Base-by-base conservation (phyloP, 2,888 invertebrate genomes). In the Abrostola tripartita region DNA sequence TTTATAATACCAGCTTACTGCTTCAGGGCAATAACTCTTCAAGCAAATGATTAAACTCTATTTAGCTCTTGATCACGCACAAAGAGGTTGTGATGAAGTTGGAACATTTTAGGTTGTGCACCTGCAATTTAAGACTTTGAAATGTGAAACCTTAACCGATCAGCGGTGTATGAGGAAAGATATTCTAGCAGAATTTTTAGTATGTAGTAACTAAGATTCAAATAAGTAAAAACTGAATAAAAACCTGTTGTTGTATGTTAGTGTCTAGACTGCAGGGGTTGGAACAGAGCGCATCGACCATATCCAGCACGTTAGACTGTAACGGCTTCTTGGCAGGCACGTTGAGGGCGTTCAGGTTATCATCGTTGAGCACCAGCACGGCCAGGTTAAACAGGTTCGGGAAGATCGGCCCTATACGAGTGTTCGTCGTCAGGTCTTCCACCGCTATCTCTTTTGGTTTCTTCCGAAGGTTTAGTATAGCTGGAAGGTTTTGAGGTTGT, bases 341-440 rank as follows among this genome's bases (percentile, higher is more conserved):
- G 54, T 94, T 93, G n/a, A 94, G 81, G 5, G 94, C 94, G 9
- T 92, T 94, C 57, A 88, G 87, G 36, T 94, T 94, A 68, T 96
- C 95, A 77, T 96, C 96, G 50, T 95, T 96, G 0, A 96, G 83
- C 1, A 96, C 93, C 47, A 96, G 81, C 35, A 96, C 95, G 0
- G 95, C 95, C 75, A 96, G 86, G 81, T 95, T 95, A 82, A 96
- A 96, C 53, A 96, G 92, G 86, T 96, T 96, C 11, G 96, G 95
- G 60, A 95, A 95, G 73, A 96, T 95, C 0, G 95, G 95, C 0
- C 96, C 96, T 36, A 96, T 95, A 35, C 94, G 85, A 0, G 95
- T 92, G 82, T 96, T 96, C n/a, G 93, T 92, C 71, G 92, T 92
- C 50, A 96, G 86, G 82, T 96, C 95, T 68, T 91, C 90, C n/a